Conservation (phyloP, 2,113 vertebrate species). For the Pteronura brasiliensis region DNA sequence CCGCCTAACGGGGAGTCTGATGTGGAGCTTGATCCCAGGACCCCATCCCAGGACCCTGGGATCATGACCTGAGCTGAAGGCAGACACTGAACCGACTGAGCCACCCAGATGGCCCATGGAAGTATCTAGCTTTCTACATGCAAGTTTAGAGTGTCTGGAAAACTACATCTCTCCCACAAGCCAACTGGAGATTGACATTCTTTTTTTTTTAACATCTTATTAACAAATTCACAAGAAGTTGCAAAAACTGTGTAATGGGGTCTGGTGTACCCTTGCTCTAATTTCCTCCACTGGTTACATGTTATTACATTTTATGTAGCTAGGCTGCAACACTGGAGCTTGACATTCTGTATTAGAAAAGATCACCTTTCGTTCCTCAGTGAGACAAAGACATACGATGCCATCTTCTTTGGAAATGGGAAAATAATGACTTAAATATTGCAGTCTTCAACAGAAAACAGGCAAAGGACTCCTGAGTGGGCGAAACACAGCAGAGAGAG, state of each 20-base stretch:
- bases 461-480: background rate
- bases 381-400: background rate
- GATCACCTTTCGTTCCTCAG: background rate
- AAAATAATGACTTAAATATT: background rate
- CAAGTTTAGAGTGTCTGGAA: background rate
- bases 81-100: background rate
- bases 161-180: background rate
- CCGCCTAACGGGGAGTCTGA: background rate
- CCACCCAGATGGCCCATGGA: background rate
- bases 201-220: background rate
- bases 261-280: background rate
- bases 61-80: background rate
- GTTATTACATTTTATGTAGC: background rate
- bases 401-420: background rate
- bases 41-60: background rate
- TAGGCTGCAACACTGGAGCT: background rate
- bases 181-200: background rate
- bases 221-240: background rate
- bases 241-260: background rate
- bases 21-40: background rate
- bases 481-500: background rate
- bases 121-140: background rate
- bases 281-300: background rate
- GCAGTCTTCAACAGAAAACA: background rate
- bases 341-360: background rate